Evolutionary conservation across 2,888 invertebrate genomes (phyloP), one percentile per base, ranked within the genome.

Genomic region (Yponomeuta plumbellus): DNA sequence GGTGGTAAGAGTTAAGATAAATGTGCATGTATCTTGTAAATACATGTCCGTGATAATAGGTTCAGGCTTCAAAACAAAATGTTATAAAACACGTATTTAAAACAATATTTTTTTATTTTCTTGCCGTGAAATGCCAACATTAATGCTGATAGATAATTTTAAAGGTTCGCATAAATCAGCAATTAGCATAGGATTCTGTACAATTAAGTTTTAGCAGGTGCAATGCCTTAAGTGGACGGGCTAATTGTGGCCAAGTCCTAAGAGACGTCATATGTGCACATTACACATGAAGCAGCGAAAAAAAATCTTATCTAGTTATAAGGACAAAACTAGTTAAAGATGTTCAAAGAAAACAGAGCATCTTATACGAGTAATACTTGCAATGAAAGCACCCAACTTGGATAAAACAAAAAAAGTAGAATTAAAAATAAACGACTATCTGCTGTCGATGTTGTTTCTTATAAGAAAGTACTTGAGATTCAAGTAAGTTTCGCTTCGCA

Each of bases 201-300:
- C 81, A 83, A 85, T 79, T 78, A 77, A 70, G 80, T 81, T 83
- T 85, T 84, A 83, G 81, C 88, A 89, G 88, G 84, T 88, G 88
- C 81, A 82, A 75, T 71, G 79, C 83, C 85, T 79, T 85, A 83
- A 79, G 75, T 69, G 79, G 81, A 75, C 76, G 72, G 79, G 78
- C 78, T 84, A 83, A 84, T 83, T 83, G 82, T 81, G 75, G 76
- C 71, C 73, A 72, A 75, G 73, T 78, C 70, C 74, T 72, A 71
- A 21, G 68, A 70, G 71, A 77, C 79, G 76, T 82, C 77, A 84
- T 81, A 80, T 80, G 77, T 81, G 79, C 77, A 80, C 79, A 83
- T 86, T 84, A 82, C 74, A 52, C 77, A 70, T 71, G 72, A 69
- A 73, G 70, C 62, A 67, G 68, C 79, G 76, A 84, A 85, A 84